Percentiles rank a stretch among this genome's conserved stretches.
These are phyloP conservation scores for Macroglossus sobrinus DNA, from an alignment of 2,113 vertebrate species.

Conservation along the genomic window DNA sequence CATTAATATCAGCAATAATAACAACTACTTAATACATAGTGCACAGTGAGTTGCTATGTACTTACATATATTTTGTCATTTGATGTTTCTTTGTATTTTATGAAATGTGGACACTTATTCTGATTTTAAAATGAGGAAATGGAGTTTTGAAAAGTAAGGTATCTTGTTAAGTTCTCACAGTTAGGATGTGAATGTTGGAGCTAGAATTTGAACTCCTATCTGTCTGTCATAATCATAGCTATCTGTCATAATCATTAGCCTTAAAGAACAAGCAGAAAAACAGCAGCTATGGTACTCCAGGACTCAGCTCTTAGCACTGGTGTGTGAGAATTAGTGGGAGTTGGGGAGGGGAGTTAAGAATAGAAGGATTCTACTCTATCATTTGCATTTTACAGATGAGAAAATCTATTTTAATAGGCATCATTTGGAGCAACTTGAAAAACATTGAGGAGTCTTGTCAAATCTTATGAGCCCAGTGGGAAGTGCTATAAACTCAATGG, in stretches of 20 bases:
- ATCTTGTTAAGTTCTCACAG: neutral
- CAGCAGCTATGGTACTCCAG: neutral
- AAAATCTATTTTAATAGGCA: neutral
- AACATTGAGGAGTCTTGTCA: neutral
- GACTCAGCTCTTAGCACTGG: neutral
- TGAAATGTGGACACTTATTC: neutral
- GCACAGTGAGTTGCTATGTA: neutral
- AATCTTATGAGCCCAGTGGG: neutral
- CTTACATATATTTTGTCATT: neutral
- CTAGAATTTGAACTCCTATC: neutral
- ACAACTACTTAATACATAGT: neutral
- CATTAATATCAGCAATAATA: neutral
- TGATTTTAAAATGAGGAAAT: constrained; percentile 44
- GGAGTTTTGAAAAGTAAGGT: neutral
- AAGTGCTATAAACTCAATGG: neutral
- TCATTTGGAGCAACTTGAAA: neutral
- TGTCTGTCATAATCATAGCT: neutral
- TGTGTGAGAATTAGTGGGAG: neutral
- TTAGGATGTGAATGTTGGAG: neutral
- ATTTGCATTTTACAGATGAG: neutral
- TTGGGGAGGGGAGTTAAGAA: neutral
- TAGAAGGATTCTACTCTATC: neutral
- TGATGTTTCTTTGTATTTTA: neutral
- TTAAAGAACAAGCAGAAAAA: neutral
- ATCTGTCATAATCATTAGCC: neutral